Conservation (phyloP, 2,797 vertebrate species). For the Lycodopsis pacificus region DNA sequence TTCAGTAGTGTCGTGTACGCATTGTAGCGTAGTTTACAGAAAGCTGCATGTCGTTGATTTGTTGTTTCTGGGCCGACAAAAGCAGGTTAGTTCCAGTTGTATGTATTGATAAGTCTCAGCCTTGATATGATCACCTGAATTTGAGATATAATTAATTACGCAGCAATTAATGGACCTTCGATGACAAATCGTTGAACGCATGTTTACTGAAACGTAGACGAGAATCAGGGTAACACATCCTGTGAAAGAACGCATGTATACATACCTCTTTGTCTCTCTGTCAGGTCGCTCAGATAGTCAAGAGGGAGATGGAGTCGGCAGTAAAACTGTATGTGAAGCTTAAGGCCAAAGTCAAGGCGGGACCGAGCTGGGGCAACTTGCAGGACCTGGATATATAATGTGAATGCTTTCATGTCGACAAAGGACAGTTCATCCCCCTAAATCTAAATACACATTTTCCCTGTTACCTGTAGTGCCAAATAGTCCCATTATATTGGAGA, state of each 20-base stretch:
- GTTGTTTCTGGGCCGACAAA: background rate
- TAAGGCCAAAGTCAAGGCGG: conserved; percentile 91
- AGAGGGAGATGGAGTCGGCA: conserved; percentile 94
- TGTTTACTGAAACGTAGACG: background rate
- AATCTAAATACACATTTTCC: background rate
- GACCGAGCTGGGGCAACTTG: conserved; percentile 94
- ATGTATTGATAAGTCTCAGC: background rate
- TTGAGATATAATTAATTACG: background rate
- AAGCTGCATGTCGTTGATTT: background rate
- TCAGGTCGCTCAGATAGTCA: conserved; percentile 96
- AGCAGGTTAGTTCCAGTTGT: background rate
- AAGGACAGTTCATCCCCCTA: background rate
- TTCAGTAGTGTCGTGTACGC: background rate
- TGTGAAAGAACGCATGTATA: background rate
- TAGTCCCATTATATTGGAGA: background rate
- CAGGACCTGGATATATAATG: conserved; percentile 89
- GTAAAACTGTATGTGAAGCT: conserved; percentile 92
- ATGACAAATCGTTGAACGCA: background rate
- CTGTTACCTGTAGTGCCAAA: background rate
- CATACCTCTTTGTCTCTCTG: background rate
- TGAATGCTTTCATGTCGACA: background rate
- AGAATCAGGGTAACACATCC: background rate
- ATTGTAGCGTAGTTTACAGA: background rate
- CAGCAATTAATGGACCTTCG: background rate
- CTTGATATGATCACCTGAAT: background rate